Evolutionary conservation across 2,797 vertebrate species (phyloP).

Genomic region (Lemur catta): DNA sequence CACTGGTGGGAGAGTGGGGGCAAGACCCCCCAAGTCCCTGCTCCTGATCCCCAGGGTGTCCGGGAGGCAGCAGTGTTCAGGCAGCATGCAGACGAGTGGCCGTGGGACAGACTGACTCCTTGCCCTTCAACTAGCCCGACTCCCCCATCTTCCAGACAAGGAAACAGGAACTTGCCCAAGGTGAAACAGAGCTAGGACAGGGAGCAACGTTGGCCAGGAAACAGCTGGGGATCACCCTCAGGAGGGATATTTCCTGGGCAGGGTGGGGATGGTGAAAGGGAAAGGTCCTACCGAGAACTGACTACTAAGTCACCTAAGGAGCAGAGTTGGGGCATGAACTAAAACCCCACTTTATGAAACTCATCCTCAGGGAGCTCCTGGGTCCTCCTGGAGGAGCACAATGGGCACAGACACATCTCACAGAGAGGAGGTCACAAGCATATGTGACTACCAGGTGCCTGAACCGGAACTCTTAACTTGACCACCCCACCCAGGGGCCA

Average conservation of each 20-base stretch:
- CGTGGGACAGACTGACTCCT: background rate
- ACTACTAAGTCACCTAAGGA: background rate
- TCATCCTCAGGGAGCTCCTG: background rate
- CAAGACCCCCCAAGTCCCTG: background rate
- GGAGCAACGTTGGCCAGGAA: background rate
- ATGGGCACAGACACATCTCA: no score
- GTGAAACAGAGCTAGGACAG: background rate
- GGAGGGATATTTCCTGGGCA: background rate
- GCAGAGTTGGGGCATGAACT: background rate
- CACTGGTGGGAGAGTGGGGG: background rate
- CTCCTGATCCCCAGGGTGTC: background rate
- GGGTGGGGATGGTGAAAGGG: background rate
- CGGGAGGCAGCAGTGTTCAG: background rate
- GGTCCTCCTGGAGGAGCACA: background rate
- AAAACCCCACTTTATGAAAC: background rate
- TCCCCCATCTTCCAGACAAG: background rate
- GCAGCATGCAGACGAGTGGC: background rate
- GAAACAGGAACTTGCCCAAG: background rate
- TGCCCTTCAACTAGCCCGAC: background rate
- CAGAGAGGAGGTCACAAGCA: background rate
- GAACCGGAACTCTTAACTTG: background rate
- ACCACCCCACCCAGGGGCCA: background rate
- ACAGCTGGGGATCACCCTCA: background rate
- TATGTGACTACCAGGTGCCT: background rate
- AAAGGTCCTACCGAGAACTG: no score